phyloP scores from a whole-genome alignment of 2,113 vertebrate species.

The Petrocephalus zakoni region DNA sequence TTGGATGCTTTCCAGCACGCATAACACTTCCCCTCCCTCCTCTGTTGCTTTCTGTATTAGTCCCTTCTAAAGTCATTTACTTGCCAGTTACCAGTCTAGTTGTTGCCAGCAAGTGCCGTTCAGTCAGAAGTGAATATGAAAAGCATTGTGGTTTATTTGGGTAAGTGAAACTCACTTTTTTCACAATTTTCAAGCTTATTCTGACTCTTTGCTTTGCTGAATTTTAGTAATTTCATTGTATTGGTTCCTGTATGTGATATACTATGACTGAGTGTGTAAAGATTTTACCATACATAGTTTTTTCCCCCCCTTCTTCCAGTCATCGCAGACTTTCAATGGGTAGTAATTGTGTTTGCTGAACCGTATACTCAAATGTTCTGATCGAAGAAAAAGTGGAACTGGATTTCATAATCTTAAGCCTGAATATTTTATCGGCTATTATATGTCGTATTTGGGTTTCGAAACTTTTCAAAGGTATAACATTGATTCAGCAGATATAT shows the following conservation, averaged over 20 bases:
- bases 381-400: neutral
- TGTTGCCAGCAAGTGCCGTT: neutral
- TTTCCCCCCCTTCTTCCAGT: neutral
- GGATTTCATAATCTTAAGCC: neutral
- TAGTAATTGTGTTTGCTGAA: neutral
- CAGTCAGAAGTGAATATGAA: neutral
- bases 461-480: neutral
- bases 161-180: neutral
- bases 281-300: neutral
- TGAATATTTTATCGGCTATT: neutral
- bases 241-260: neutral
- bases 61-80: neutral
- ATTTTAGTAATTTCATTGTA: neutral
- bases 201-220: neutral
- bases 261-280: neutral
- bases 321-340: neutral
- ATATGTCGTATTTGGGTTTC: neutral
- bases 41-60: neutral
- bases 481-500: neutral
- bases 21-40: neutral
- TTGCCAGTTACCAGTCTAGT: neutral
- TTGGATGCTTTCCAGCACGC: neutral
- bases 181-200: neutral
- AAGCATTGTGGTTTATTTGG: neutral
- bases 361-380: neutral